Base-by-base conservation (phyloP, 1,140 invertebrate species). In the Drosophila miranda region DNA sequence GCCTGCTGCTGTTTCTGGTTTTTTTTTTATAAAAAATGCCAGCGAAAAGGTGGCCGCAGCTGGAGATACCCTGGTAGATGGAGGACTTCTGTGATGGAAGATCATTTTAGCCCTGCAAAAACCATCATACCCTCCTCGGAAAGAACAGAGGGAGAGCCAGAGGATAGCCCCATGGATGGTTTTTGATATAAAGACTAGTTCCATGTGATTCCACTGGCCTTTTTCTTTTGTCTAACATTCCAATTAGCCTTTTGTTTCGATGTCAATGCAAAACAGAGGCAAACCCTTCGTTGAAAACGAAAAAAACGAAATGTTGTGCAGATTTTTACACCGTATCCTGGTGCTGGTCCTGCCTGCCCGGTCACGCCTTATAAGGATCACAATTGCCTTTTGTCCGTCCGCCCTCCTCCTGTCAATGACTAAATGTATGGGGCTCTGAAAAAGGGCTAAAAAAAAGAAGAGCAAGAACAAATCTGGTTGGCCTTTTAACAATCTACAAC, bases 201-300 rank as follows among this genome's bases (percentile, higher is more conserved):
- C 34, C 34, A 38, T 38, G 34, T 38, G 9, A 38, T 38, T 38
- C 34, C 9, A 38, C 34, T 38, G 11, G 34, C 34, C 34, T 4
- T 38, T 13, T 38, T 38, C 56, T 70, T 76, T 76, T 74, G 71
- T 74, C 70, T 74, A 64, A 74, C 70, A 74, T 66, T 41, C 71
- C 71, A 74, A 74, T 74, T 74, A 74, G 70, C 59, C 70, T 45
- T 73, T 74, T 74, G 69, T 74, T 64, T 46, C 69, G 68, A 45
- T 73, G 70, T 73, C 70, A 73, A 73, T 73, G 70, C 53, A 69
- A 70, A 69, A 56, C 62, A 68, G 11, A 38, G 50, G 62, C 62
- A 68, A 68, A 66, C 62, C 64, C 56, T 38, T 26, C 16, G 16
- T 16, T 16, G 16, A 43, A 30, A 57, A 43, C 58, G 21, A 0